Conservation (phyloP, 1,140 invertebrate genomes). For the Drosophila repleta region DNA sequence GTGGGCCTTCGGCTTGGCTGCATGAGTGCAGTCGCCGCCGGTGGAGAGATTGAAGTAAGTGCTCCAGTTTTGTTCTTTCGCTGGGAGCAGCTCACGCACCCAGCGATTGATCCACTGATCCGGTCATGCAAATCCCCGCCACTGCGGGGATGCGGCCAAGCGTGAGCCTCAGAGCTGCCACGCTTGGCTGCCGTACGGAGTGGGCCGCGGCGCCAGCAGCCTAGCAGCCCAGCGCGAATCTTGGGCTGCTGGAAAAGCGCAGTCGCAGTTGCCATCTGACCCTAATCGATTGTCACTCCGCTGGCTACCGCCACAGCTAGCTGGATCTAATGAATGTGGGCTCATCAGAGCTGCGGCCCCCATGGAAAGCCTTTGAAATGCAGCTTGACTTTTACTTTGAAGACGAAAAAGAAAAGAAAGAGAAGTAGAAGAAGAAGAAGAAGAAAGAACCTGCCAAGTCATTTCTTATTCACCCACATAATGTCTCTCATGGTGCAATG, state of each 20-base stretch:
- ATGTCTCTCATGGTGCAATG: slow-evolving; percentile 63
- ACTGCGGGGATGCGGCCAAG: slow-evolving; percentile 46
- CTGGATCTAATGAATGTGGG: slow-evolving; percentile 51
- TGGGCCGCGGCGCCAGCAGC: slow-evolving; percentile 58
- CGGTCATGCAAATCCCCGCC: slow-evolving; percentile 75
- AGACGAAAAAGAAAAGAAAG: not conserved
- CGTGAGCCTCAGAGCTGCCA: slow-evolving; percentile 35
- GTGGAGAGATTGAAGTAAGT: slow-evolving; percentile 45
- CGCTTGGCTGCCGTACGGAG: slow-evolving; percentile 31
- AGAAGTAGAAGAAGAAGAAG: no score
- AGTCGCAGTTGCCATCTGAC: slow-evolving; percentile 37
- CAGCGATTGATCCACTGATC: slow-evolving; percentile 48
- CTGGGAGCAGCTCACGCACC: slow-evolving; percentile 60
- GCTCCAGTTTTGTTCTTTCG: slow-evolving; percentile 60
- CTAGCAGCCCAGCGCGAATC: slow-evolving; percentile 35
- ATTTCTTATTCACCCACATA: slow-evolving; percentile 69
- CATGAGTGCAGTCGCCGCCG: slow-evolving; percentile 53
- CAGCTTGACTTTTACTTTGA: slow-evolving; percentile 54
- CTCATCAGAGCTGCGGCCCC: slow-evolving; percentile 29
- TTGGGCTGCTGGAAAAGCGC: slow-evolving; percentile 21
- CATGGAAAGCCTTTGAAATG: slow-evolving; percentile 47
- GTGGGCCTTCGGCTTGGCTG: slow-evolving; percentile 38
- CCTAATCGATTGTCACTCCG: slow-evolving; percentile 76
- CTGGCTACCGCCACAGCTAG: slow-evolving; percentile 43
- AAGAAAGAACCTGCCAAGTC: slow-evolving; percentile 63